Base-by-base conservation (phyloP, 2,797 vertebrate genomes). In the Crocodylus rhombifer region DNA sequence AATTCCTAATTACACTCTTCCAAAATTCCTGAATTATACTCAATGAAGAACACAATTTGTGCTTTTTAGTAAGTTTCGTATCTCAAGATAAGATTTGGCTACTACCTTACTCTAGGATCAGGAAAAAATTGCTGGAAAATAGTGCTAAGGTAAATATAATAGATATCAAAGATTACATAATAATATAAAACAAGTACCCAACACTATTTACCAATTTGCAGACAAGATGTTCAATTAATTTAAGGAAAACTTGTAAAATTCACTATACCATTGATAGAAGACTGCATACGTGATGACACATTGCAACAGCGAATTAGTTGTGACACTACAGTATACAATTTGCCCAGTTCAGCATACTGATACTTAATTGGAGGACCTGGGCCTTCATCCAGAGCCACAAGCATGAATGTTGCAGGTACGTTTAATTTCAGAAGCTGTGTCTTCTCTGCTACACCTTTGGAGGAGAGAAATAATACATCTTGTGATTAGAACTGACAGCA, bases 361-460 rank as follows among this genome's bases (percentile, higher is more conserved):
- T 99, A 99, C 94, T 99, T 99, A 94, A 99, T 99, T 81, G 99
- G 99, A 95, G 99, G 99, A 28, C 99, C 99, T 6, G 99, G 99
- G 84, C 99, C 99, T 97, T 99, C 99, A 83, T 99, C 99, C 97
- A 99, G 98, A 94, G 99, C 99, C 67, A 99, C 99, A 95, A 99
- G 98, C 99, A 99, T 99, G 98, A 99, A 99, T 14, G 99, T 99
- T 95, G 99, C 99, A 82, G 99, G 99, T 88, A 99, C 99, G 84
- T 98, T 99, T 82, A 99, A 97, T 97, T 99, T 99, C 94, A 99
- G 97, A 94, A 99, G 98, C 92, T 99, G 99, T 4, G 99, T 99
- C 98, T 99, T 99, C 97, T 99, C 99, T 97, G 99, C 99, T 97
- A 99, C 98, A 91, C 99, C 99, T 99, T 93, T n/a, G 80, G 10